phyloP scores from a whole-genome alignment of 1,140 invertebrate species.

The Hormaphis cornu region DNA sequence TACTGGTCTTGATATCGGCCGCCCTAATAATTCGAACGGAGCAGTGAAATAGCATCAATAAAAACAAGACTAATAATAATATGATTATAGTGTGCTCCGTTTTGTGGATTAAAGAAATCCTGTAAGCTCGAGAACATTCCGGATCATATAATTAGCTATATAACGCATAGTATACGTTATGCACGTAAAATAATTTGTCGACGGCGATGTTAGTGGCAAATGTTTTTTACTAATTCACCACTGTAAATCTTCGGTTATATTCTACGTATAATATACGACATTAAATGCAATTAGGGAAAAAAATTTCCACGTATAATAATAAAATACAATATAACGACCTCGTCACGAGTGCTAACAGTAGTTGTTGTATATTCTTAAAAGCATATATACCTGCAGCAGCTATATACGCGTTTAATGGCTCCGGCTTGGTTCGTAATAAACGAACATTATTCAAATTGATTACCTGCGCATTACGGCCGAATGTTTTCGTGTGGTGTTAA shows the following conservation, averaged over 20 bases:
- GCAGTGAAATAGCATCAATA: background rate
- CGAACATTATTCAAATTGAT: background rate
- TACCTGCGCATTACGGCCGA: background rate
- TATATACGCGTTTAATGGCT: background rate
- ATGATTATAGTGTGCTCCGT: background rate
- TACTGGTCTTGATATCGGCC: background rate
- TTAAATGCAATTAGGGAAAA: too few species aligned
- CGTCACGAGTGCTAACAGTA: slow-evolving; percentile 3
- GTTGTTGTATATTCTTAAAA: background rate
- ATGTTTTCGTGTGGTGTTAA: background rate
- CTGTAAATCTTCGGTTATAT: too few species aligned
- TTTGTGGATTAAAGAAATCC: too few species aligned
- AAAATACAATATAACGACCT: background rate
- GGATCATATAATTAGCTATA: too few species aligned
- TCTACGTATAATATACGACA: too few species aligned
- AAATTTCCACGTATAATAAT: too few species aligned
- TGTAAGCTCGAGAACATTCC: too few species aligned
- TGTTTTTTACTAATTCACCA: too few species aligned
- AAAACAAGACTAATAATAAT: background rate
- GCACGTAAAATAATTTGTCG: too few species aligned
- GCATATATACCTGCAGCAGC: background rate
- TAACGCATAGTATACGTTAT: too few species aligned
- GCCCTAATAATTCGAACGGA: background rate
- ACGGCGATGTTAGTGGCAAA: too few species aligned
- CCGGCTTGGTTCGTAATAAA: background rate